Percentiles rank a stretch among this genome's conserved stretches.
phyloP scores from a whole-genome alignment of 53 echinoderm and acorn worm species.

The Zoroaster sp. region DNA sequence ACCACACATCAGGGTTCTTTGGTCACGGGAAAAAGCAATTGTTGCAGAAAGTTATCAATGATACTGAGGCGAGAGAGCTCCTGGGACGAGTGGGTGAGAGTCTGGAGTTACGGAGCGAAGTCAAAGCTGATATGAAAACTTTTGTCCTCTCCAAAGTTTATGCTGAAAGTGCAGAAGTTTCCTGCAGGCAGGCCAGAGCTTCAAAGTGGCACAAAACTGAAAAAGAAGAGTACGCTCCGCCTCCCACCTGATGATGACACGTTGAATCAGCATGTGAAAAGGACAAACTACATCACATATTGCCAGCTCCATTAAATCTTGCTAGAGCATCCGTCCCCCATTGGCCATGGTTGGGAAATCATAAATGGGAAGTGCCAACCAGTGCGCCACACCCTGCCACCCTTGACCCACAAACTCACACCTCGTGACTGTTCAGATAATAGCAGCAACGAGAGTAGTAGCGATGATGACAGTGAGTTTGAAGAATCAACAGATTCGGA shows the following conservation, averaged over 20 bases:
- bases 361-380: conserved; percentile 59
- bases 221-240: conserved; percentile 19
- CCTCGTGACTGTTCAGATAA: conserved; percentile 15
- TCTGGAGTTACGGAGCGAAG: conserved; percentile 38
- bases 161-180: conserved; percentile 14
- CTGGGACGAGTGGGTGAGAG: conserved; percentile 29
- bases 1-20: conserved; percentile 61
- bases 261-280: no score
- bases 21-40: conserved; percentile 31
- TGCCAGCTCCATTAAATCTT: conserved; percentile 28
- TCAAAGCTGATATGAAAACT: conserved; percentile 52
- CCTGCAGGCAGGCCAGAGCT: conserved; percentile 11
- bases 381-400: conserved; percentile 47
- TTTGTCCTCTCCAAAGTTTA: conserved; percentile 43
- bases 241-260: conserved; percentile 51
- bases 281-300: no score
- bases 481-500: conserved; percentile 47
- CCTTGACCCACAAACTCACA: conserved; percentile 18
- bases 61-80: conserved; percentile 52
- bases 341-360: conserved; percentile 54
- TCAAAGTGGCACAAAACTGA: conserved; percentile 42
- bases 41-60: conserved; percentile 49
- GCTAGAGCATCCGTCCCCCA: conserved; percentile 51
- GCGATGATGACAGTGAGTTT: conserved; percentile 19
- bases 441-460: background rate